Base-by-base conservation (phyloP, 2,797 vertebrate species). In the Spatula clypeata region DNA sequence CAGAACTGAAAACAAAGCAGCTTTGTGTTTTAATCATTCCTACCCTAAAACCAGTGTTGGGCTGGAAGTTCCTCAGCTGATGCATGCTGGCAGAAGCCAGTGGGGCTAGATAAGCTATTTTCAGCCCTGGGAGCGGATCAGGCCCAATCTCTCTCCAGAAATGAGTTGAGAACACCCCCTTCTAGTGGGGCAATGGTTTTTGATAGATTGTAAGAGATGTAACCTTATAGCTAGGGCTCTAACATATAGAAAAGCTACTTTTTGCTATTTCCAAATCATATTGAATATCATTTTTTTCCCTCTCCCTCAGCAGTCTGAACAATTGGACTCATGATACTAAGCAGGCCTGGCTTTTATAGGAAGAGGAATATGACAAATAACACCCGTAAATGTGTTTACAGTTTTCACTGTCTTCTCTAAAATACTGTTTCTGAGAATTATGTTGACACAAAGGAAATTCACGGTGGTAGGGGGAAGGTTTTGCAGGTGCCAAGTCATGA, bases 331-430 rank as follows among this genome's bases (percentile, higher is more conserved):
- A 4, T 32, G 83, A 80, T 79, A 85, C 79, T 92, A 93, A 93
- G 77, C 64, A 93, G 75, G 36, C 53, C 70, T 86, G 62, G 57
- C 80, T 93, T 95, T 85, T 89, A 49, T 77, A 91, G 71, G 61
- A 95, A 77, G 93, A 94, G 55, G 67, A 95, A 62, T 93, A 85
- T 87, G 92, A 93, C 83, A 90, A 86, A 90, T 86, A 90, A 61
- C 71, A 82, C 34, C 82, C 38, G 85, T 89, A 93, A 96, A 97
- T 0, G 0, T 66, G 79, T 89, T 96, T 90, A 88, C 81, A 71
- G 90, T 88, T 95, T 86, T 70, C 70, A 60, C 76, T 93, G 10
- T 85, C 40, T 47, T 93, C 93, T 94, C 90, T 88, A 69, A 86
- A 94, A 80, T 61, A 42, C 66, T 8, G 0, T 93, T 96, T 94